phyloP scores from a whole-genome alignment of 2,888 invertebrate species.

The Chorisops tibialis region DNA sequence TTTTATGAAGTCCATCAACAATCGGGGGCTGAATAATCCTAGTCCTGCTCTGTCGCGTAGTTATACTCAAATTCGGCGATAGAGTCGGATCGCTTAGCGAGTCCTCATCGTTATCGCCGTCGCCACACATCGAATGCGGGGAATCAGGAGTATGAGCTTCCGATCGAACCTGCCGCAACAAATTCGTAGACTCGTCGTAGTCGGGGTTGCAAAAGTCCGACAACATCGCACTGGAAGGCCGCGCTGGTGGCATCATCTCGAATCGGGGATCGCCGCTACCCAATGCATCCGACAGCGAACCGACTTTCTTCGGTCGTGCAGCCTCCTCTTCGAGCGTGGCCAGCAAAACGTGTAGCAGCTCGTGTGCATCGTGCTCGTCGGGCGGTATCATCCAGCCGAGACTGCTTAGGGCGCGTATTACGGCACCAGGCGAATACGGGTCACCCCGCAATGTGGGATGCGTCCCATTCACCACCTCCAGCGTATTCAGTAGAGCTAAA shows the following conservation, averaged over 20 bases:
- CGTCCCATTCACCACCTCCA: slow-evolving; percentile 73
- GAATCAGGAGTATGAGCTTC: slow-evolving; percentile 52
- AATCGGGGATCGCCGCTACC: slow-evolving; percentile 58
- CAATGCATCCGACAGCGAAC: slow-evolving; percentile 73
- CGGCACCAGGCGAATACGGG: slow-evolving; percentile 62
- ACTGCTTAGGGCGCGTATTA: slow-evolving; percentile 67
- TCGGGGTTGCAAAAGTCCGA: slow-evolving; percentile 51
- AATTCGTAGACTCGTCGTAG: slow-evolving; percentile 49
- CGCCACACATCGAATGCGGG: slow-evolving; percentile 49
- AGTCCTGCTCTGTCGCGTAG: slow-evolving; percentile 43
- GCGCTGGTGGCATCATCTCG: slow-evolving; percentile 54
- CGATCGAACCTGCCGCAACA: slow-evolving; percentile 49
- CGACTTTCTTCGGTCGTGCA: slow-evolving; percentile 50
- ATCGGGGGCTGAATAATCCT: slow-evolving; percentile 38
- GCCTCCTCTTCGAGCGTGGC: slow-evolving; percentile 89
- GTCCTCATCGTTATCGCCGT: slow-evolving; percentile 41
- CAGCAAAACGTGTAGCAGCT: slow-evolving; percentile 82
- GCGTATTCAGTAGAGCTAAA: slow-evolving; percentile 68
- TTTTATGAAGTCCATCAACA: slow-evolving; percentile 43
- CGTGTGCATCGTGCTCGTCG: slow-evolving; percentile 93
- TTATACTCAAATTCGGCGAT: slow-evolving; percentile 40
- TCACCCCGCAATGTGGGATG: slow-evolving; percentile 62
- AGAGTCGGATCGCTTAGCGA: slow-evolving; percentile 37
- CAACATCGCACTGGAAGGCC: slow-evolving; percentile 56
- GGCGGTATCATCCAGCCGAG: slow-evolving; percentile 84